phyloP scores from a whole-genome alignment of 2,113 vertebrate species.

The Pontoporia blainvillei region DNA sequence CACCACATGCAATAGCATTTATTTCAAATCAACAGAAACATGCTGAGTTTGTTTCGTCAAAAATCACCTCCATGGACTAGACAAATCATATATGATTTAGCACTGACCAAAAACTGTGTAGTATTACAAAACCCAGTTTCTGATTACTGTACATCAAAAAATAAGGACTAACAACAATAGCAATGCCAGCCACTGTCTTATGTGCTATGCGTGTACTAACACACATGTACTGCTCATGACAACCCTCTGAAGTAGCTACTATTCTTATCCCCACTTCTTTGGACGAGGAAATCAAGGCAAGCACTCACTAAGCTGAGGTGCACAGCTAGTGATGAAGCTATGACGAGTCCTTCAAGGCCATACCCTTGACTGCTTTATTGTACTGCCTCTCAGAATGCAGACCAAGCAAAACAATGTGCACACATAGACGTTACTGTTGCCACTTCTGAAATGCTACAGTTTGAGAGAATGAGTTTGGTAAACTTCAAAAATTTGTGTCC shows the following conservation, averaged over 20 bases:
- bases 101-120: not conserved
- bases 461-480: not conserved
- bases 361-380: not conserved
- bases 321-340: not conserved
- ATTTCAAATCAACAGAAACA: conserved; percentile 18
- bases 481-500: not conserved
- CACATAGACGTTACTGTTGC: accelerated
- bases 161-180: not conserved
- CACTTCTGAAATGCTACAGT: not conserved
- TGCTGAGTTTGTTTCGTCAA: not conserved
- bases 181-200: not conserved
- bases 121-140: not conserved
- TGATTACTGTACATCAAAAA: not conserved
- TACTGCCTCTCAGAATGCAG: not conserved
- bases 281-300: not conserved
- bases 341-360: not conserved
- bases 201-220: accelerated
- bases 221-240: not conserved
- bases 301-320: not conserved
- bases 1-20: not conserved
- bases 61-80: not conserved
- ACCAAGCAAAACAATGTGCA: not conserved
- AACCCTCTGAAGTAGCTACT: not conserved
- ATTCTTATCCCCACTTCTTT: not conserved
- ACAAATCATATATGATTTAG: not conserved